Base-by-base conservation (phyloP, 2,797 vertebrate species). In the Hemibagrus guttatus region DNA sequence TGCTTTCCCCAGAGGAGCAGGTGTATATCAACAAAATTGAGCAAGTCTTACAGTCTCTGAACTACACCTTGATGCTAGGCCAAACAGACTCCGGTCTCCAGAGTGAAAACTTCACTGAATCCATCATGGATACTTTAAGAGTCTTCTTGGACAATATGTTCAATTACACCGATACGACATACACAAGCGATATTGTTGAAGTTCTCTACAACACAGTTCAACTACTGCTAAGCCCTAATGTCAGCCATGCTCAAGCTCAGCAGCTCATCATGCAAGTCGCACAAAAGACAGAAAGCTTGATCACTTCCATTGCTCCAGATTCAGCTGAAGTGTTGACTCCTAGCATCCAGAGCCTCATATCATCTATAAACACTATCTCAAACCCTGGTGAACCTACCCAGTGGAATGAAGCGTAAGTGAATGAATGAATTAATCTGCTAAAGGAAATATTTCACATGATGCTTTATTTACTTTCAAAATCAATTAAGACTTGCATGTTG, bases 331-430 rank as follows among this genome's bases (percentile, higher is more conserved):
- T 93, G 79, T 72, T 95, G 61, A 54, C 91, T 42, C 31, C 88
- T 28, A 91, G 86, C 58, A 39, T 93, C n/a, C 88, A 90, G 87
- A 64, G 91, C 0, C 54, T 85, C 31, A 86, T 82, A 1, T 91
- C 92, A 6, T 95, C 95, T 85, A 91, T 96, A 81, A 86, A 93
- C 89, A 92, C 83, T 28, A 19, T 91, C 87, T 84, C 89, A 2
- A 42, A 69, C 26, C 63, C 49, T 35, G 39, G 21, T 23, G 93
- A 93, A 82, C 88, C 90, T 69, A 91, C 94, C 61, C 87, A 6
- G 21, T 94, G 91, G 93, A 95, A 93, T 91, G 49, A 94, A 14
- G 52, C 95, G 96, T 96, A 87, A 95, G 96, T 94, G 1, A 71
- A 83, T 61, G 21, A n/a, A n/a, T 64, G 64, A 8, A 49, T 49